These are phyloP conservation scores for Pantelozetes paolii DNA, from an alignment of 2,888 invertebrate genomes.

Conservation along the genomic window DNA sequence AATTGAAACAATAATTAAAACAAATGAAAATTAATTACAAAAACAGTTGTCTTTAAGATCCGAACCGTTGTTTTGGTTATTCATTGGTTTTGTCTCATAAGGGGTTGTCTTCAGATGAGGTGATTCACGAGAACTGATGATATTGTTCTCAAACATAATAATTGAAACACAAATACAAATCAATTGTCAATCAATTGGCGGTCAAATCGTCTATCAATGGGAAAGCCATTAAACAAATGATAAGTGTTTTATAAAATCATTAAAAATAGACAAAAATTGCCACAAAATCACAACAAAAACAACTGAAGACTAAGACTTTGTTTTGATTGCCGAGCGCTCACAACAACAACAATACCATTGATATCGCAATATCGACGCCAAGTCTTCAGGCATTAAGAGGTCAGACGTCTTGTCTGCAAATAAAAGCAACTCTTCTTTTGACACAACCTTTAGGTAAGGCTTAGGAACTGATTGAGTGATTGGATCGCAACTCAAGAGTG, in stretches of 20 bases:
- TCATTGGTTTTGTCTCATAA: neutral
- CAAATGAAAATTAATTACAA: neutral
- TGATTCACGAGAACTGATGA: neutral
- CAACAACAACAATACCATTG: no score
- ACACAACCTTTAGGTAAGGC: no score
- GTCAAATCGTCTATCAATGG: no score
- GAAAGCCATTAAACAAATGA: neutral
- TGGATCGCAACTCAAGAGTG: neutral
- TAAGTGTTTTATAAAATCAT: no score
- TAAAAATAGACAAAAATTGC: no score
- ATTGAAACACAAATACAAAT: neutral
- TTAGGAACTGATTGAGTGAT: no score
- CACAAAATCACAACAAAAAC: neutral
- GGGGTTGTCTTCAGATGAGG: neutral
- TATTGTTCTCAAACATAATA: slow-evolving; percentile 22
- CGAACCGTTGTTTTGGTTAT: slow-evolving; percentile 18
- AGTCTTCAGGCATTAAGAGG: no score
- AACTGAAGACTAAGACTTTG: neutral
- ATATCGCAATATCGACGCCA: no score
- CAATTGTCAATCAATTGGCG: neutral
- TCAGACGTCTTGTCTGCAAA: no score
- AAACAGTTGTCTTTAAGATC: neutral
- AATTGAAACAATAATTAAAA: neutral
- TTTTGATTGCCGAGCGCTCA: no score
- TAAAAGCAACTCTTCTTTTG: no score